Percentiles rank a stretch among this genome's conserved stretches.
phyloP scores from a whole-genome alignment of 2,797 vertebrate species.

The Spinus pinus region DNA sequence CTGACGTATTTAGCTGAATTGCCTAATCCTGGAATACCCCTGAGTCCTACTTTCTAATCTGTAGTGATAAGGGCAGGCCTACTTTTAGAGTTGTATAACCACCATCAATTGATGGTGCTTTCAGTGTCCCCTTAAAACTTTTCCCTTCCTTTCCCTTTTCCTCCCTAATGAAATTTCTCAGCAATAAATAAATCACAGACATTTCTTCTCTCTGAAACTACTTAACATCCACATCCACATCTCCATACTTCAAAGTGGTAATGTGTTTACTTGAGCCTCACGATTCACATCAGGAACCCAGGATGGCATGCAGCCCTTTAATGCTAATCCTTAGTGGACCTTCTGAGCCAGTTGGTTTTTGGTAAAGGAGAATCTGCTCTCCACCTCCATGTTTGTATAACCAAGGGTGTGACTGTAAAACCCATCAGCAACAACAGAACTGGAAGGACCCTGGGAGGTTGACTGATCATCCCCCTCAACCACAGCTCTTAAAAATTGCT shows the following conservation, averaged over 20 bases:
- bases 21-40: background rate
- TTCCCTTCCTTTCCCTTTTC: background rate
- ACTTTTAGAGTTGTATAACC: background rate
- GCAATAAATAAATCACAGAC: background rate
- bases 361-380: background rate
- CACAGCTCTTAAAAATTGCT: background rate
- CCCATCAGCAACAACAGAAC: background rate
- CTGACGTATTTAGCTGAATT: background rate
- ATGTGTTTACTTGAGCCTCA: background rate
- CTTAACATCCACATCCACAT: background rate
- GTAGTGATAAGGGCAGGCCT: background rate
- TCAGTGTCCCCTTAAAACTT: background rate
- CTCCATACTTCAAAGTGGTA: background rate
- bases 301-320: background rate
- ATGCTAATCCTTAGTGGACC: background rate
- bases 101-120: background rate
- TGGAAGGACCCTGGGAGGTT: background rate
- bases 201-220: background rate
- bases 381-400: background rate
- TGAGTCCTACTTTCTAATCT: background rate
- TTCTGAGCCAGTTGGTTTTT: background rate
- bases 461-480: fast-evolving
- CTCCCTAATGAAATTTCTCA: background rate
- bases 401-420: background rate
- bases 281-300: background rate